These are phyloP conservation scores for Cerastis leucographa DNA, from an alignment of 2,888 invertebrate genomes.

Conservation along the genomic window DNA sequence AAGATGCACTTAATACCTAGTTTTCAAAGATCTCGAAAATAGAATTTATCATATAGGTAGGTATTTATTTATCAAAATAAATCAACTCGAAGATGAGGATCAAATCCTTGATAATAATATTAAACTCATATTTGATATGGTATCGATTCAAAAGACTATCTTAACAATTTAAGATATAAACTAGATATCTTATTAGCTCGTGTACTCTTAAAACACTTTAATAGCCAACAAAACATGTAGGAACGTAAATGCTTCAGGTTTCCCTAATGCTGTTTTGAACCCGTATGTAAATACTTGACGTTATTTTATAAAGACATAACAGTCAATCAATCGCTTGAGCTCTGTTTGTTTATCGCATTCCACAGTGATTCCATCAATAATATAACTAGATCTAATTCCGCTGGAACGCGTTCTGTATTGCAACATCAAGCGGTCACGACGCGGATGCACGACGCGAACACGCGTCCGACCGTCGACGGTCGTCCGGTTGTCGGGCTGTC, in stretches of 20 bases:
- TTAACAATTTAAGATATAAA: not conserved
- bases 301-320: slow-evolving; percentile 18
- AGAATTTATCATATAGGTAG: not conserved
- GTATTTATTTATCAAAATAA: not conserved
- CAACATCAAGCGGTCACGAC: slow-evolving; percentile 63
- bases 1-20: not conserved
- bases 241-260: slow-evolving; percentile 1
- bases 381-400: slow-evolving; percentile 69
- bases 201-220: not conserved
- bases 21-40: not conserved
- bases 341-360: slow-evolving; percentile 56
- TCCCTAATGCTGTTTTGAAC: slow-evolving; percentile 13
- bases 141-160: not conserved
- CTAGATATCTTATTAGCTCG: not conserved
- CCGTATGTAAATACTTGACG: not conserved
- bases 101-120: not conserved
- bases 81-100: not conserved
- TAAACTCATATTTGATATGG: not conserved
- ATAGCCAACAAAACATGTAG: not conserved
- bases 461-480: slow-evolving; percentile 58
- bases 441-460: not conserved
- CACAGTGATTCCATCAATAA: slow-evolving; percentile 54
- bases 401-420: slow-evolving; percentile 67
- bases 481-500: slow-evolving; percentile 45
- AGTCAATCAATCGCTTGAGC: slow-evolving; percentile 24